These are phyloP conservation scores for Drosophila setosimentum DNA, from an alignment of 2,888 invertebrate species.

Conservation along the genomic window DNA sequence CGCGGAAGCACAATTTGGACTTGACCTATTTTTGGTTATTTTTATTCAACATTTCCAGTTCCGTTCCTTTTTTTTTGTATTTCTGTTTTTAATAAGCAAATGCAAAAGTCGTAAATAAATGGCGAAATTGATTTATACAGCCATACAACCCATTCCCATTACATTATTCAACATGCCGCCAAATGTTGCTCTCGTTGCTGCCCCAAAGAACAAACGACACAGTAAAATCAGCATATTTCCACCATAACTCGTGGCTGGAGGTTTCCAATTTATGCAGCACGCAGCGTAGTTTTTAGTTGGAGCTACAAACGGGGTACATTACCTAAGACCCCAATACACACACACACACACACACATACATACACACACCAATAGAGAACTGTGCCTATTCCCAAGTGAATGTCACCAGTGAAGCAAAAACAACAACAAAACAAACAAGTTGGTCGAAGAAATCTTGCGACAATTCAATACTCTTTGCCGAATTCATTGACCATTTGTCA, in stretches of 20 bases:
- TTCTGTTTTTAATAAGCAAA: conserved; percentile 46
- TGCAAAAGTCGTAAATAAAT: conserved; percentile 63
- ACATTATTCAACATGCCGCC: conserved; percentile 6
- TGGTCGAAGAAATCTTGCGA: background rate
- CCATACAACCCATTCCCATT: background rate
- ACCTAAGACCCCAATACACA: conserved; percentile 1
- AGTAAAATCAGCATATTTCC: conserved; percentile 50
- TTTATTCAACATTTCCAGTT: conserved; percentile 22
- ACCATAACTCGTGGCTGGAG: conserved; percentile 42
- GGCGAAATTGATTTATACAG: conserved; percentile 66
- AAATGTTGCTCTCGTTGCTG: conserved; percentile 2
- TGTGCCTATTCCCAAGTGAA: background rate
- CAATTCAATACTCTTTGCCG: conserved; percentile 1
- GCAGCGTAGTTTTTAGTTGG: conserved; percentile 32
- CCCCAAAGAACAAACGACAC: conserved; percentile 13
- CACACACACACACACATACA: background rate
- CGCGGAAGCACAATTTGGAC: conserved; percentile 4
- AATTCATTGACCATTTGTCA: conserved; percentile 4
- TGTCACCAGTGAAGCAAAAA: background rate
- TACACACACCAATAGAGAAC: background rate
- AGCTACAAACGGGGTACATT: conserved; percentile 1
- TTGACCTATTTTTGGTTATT: conserved; percentile 14
- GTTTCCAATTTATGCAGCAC: conserved; percentile 54
- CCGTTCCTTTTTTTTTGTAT: background rate
- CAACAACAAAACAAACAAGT: background rate